A percentile compares a stretch with the other conserved stretches of the same genome.
These are phyloP conservation scores for Gobionotothen gibberifrons DNA, from an alignment of 2,797 vertebrate species.

Conservation along the genomic window DNA sequence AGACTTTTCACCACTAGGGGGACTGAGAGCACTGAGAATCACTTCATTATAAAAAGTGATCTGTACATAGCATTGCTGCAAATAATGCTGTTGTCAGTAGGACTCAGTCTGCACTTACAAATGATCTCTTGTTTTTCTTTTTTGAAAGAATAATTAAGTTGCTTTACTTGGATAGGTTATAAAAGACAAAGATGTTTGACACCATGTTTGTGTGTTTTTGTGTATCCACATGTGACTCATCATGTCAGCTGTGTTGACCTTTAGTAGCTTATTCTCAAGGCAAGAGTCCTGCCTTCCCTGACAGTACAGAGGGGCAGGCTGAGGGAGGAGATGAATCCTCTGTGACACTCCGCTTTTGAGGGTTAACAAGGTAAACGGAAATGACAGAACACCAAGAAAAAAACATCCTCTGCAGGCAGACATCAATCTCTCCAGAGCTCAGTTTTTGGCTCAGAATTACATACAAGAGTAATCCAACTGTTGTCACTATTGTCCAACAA, in stretches of 20 bases:
- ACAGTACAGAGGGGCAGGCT: slow-evolving; percentile 27
- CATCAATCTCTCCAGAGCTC: not conserved
- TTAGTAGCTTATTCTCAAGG: slow-evolving; percentile 35
- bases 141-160: slow-evolving; percentile 18
- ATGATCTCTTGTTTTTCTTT: slow-evolving; percentile 1
- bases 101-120: not conserved
- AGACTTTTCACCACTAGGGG: slow-evolving; percentile 73
- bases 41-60: slow-evolving; percentile 11
- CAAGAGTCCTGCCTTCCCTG: slow-evolving; percentile 17
- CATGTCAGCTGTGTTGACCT: slow-evolving; percentile 47
- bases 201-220: slow-evolving; percentile 25
- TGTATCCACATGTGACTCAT: slow-evolving; percentile 36
- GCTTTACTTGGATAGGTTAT: not conserved
- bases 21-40: slow-evolving; percentile 76
- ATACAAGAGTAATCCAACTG: not conserved
- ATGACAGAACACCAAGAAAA: slow-evolving; percentile 11
- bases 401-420: not conserved
- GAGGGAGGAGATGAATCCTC: slow-evolving; percentile 26
- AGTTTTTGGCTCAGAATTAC: not conserved
- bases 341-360: slow-evolving; percentile 20
- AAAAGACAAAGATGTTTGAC: slow-evolving; percentile 23
- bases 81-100: slow-evolving; percentile 14
- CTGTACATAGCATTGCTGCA: slow-evolving; percentile 23
- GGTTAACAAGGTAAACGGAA: slow-evolving; percentile 33
- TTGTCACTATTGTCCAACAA: slow-evolving; percentile 1